Evolutionary conservation across 2,113 vertebrate species (phyloP), one percentile per base, ranked within the genome.

Genomic region (Riparia riparia): DNA sequence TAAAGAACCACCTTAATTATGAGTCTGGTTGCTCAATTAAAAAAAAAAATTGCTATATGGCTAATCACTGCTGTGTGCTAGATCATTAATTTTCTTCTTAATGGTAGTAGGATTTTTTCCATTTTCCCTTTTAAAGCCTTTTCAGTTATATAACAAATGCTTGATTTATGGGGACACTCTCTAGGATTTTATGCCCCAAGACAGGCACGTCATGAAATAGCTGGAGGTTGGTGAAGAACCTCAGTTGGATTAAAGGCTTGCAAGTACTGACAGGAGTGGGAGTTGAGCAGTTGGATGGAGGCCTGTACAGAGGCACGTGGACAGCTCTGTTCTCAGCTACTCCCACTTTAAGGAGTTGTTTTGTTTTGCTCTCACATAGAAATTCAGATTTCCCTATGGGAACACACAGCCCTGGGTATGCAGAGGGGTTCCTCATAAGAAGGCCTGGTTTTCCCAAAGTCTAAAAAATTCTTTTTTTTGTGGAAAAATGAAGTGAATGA

Each of bases 171-270:
- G 78, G 61, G 65, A 82, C 2, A 12, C 83, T 94, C 56, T 82
- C 84, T 86, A 79, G 84, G 93, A 91, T 93, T 95, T 95, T 69
- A 57, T 84, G 83, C 63, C 89, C 57, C 56, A 71, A 76, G 89
- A 74, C 65, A 86, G 69, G 51, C 81, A 53, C 5, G 42, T 82
- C 81, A 79, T 2, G 3, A 79, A 95, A 69, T 63, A 82, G 86
- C 86, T 91, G 83, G 60, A 89, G 86, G 82, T 42, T 91, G 89
- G 71, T 70, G 72, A 73, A 47, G 77, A 97, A 56, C 76, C 79
- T 93, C 56, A 51, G 37, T 2, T 81, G 94, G 56, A 86, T 92
- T 86, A 90, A 88, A 88, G 18, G 29, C 64, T 65, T 96, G 65
- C 86, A 89, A 96, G 87, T 93, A 77, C 60, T 71, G 92, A 89